phyloP scores from a whole-genome alignment of 2,888 invertebrate genomes.

The Polietes domitor region DNA sequence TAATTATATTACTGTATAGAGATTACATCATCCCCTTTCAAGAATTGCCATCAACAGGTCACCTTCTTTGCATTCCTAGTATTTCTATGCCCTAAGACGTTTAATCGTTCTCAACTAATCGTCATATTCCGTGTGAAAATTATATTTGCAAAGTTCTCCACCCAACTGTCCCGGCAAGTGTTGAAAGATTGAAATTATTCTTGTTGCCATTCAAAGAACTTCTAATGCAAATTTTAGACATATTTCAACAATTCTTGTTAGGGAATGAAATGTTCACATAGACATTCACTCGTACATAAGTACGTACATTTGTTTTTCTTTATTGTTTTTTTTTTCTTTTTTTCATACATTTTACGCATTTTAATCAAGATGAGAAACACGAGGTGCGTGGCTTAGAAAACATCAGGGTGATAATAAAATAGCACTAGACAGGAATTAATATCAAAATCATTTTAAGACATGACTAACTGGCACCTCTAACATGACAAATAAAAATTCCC shows the following conservation, averaged over 20 bases:
- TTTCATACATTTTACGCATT: conserved; percentile 55
- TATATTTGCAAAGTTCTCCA: not conserved
- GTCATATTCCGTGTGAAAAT: conserved; percentile 1
- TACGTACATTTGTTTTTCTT: conserved; percentile 25
- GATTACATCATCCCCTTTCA: too few relatives aligned
- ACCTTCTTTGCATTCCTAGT: too few relatives aligned
- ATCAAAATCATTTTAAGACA: too few relatives aligned
- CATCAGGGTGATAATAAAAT: not conserved
- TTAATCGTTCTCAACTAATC: too few relatives aligned
- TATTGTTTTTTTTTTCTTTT: too few relatives aligned
- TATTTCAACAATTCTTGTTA: conserved; percentile 30
- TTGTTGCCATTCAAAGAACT: not conserved
- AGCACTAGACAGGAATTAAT: too few relatives aligned
- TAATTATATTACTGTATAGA: too few relatives aligned
- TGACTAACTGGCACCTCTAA: too few relatives aligned
- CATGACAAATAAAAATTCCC: too few relatives aligned
- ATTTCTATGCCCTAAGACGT: too few relatives aligned
- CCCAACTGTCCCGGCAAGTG: not conserved
- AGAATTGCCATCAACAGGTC: too few relatives aligned
- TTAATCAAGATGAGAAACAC: conserved; percentile 45
- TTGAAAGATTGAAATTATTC: conserved; percentile 6
- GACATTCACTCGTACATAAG: not conserved
- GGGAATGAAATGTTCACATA: conserved; percentile 15
- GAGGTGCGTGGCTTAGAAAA: not conserved
- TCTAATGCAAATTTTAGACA: conserved; percentile 20